Conservation (phyloP, 2,113 vertebrate species). For the Bubalus kerabau region DNA sequence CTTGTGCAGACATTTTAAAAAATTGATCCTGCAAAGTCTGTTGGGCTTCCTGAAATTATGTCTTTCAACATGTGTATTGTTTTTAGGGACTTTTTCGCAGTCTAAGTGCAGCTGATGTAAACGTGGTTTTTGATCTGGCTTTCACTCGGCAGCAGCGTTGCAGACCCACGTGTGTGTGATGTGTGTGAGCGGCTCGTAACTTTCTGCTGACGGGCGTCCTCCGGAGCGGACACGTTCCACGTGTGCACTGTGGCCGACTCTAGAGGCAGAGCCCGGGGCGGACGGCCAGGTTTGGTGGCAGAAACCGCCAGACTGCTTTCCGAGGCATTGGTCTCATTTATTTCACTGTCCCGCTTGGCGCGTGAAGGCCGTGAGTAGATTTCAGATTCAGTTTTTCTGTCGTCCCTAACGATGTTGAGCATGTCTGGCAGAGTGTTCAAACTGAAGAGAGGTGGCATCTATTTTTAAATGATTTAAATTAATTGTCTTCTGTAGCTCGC, state of each 20-base stretch:
- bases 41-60: neutral
- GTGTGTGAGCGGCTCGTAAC: neutral
- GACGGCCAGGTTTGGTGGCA: accelerated
- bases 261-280: too few species aligned
- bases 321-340: accelerated
- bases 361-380: neutral
- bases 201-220: neutral
- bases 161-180: neutral
- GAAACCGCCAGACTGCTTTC: neutral
- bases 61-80: neutral
- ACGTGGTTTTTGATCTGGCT: neutral
- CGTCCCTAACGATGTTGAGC: neutral
- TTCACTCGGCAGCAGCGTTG: neutral
- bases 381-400: neutral
- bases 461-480: neutral
- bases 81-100: neutral
- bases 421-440: neutral
- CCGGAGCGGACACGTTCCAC: accelerated
- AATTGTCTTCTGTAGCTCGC: neutral
- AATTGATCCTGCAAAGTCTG: neutral
- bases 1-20: neutral
- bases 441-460: neutral
- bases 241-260: neutral
- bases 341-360: too few species aligned
- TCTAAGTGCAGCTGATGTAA: neutral